Base-by-base conservation (phyloP, 1,140 invertebrate species). In the Reticulitermes speratus region DNA sequence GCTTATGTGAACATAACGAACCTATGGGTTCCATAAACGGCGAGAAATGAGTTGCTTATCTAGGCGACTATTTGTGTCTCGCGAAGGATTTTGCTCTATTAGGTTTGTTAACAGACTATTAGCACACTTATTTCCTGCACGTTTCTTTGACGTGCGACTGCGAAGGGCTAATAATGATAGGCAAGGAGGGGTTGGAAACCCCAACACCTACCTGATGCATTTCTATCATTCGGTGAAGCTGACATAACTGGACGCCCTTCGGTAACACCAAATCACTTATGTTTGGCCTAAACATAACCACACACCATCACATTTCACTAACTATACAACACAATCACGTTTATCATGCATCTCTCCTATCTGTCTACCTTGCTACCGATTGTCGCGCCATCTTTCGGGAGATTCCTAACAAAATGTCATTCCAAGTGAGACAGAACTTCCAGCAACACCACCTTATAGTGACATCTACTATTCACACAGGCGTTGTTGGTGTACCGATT, bases 211-310 rank as follows among this genome's bases (percentile, higher is more conserved):
- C 85, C 85, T 75, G 85, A 81, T 30, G 85, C 85, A 85, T 85
- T 85, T 85, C 30, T 85, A 75, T 85, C 85, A 32, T 85, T 85
- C 45, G 85, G 65, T 59, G 75, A 81, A 44, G 85, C 85, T 44
- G 85, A 85, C 85, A 85, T 85, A 69, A 55, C 85, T 85, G 85
- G 30, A 59, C 85, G 38, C 32, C 85, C 85, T 21, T 44, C 65
- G 30, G 85, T 65, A 44, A 11, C 59, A 85, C 85, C 45, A 85
- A 38, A 23, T 11, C 11, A 23, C 32, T 75, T 16, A 25, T 32
- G 25, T 48, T 69, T 75, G 21, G 7, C 25, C 30, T 65, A 69
- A 75, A 82, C 85, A 85, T 85, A 85, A 69, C 85, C 85, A 59
- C 55, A 59, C 55, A 85, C 25, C 85, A 85, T 85, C 44, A 85